Percentiles rank a stretch among this genome's conserved stretches.
Conservation (phyloP, 2,113 vertebrate genomes). For the Paradoxurus hermaphroditus region DNA sequence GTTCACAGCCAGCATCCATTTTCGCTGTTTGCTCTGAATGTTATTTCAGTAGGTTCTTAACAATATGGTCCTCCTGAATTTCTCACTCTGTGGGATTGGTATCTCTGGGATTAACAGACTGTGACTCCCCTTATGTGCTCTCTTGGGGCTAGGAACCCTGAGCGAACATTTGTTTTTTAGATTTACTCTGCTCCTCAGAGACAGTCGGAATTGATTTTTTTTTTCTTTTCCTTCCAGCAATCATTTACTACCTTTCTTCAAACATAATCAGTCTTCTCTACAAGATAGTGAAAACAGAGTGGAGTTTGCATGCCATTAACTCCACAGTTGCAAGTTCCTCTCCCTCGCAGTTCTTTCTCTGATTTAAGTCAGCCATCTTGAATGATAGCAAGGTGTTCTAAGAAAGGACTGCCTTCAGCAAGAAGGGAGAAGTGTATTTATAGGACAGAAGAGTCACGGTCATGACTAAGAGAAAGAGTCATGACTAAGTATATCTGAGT, state of each 20-base stretch:
- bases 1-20: neutral
- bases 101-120: constrained; percentile 56
- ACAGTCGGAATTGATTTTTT: constrained; percentile 51
- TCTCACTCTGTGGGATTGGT: constrained; percentile 8
- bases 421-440: neutral
- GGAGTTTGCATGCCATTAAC: constrained; percentile 36
- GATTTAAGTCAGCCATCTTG: constrained; percentile 35
- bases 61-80: constrained; percentile 40
- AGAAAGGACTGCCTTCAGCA: neutral
- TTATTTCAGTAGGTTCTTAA: constrained; percentile 42
- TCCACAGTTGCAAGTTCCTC: constrained; percentile 26
- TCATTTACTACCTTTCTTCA: constrained; percentile 59
- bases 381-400: neutral
- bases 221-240: constrained; percentile 9
- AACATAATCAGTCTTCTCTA: constrained; percentile 66
- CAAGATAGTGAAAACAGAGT: constrained; percentile 55
- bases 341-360: neutral
- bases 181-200: constrained; percentile 55
- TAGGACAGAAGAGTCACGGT: neutral
- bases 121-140: neutral
- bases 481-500: neutral
- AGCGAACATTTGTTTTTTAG: constrained; percentile 62
- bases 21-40: constrained; percentile 10
- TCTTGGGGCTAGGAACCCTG: constrained; percentile 32
- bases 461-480: neutral